A percentile compares a stretch with the other conserved stretches of the same genome.
These are phyloP conservation scores for Elaeidobius kamerunicus DNA, from an alignment of 2,888 invertebrate genomes.

Conservation along the genomic window DNA sequence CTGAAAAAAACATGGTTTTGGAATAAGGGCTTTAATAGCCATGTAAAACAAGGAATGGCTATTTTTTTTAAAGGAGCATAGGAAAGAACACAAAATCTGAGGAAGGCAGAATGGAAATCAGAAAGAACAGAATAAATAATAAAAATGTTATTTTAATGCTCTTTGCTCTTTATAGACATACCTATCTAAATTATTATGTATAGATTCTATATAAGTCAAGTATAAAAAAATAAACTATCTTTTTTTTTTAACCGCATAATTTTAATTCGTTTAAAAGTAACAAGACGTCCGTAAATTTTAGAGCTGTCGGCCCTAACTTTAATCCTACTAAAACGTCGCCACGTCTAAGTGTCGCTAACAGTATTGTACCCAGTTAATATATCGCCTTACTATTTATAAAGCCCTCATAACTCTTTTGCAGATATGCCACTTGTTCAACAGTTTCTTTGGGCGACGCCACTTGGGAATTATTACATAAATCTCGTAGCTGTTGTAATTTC, in stretches of 20 bases:
- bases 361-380: constrained; percentile 46
- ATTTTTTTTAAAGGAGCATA: too few species aligned
- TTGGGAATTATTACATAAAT: constrained; percentile 27
- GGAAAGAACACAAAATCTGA: too few species aligned
- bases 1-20: too few species aligned
- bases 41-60: too few species aligned
- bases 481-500: constrained; percentile 15
- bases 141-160: too few species aligned
- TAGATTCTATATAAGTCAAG: too few species aligned
- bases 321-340: constrained; percentile 39
- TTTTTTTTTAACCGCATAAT: neutral
- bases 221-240: too few species aligned
- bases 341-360: constrained; percentile 45
- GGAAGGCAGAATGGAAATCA: too few species aligned
- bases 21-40: too few species aligned
- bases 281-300: constrained; percentile 27
- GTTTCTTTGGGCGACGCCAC: constrained; percentile 31
- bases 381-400: constrained; percentile 50
- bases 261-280: constrained; percentile 22
- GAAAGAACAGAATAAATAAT: too few species aligned
- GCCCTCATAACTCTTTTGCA: constrained; percentile 47
- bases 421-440: constrained; percentile 40
- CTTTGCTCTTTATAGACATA: too few species aligned
- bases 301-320: constrained; percentile 39
- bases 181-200: too few species aligned